Conservation (phyloP, 2,888 invertebrate species). For the Caenorhabditis sp. region DNA sequence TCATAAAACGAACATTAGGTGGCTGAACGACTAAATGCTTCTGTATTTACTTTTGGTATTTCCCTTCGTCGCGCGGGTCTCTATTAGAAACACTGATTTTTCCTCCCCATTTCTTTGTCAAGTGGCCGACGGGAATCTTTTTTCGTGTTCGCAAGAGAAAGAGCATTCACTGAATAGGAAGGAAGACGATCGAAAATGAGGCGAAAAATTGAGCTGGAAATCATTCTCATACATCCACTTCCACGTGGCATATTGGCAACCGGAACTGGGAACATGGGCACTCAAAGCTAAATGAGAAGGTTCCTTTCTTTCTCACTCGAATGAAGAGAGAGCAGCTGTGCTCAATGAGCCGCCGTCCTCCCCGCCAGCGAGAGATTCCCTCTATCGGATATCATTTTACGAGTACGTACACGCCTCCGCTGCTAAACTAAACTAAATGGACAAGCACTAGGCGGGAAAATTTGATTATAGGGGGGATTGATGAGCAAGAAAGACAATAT, state of each 20-base stretch:
- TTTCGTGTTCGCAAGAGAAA: neutral
- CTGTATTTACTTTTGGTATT: conserved; percentile 51
- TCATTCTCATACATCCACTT: too few relatives aligned
- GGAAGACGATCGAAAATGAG: too few relatives aligned
- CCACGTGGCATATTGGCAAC: neutral
- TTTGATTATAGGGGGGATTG: conserved; percentile 4
- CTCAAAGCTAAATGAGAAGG: too few relatives aligned
- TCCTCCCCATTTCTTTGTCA: conserved; percentile 22
- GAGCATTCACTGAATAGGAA: neutral
- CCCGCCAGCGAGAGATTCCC: neutral
- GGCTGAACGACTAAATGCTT: neutral
- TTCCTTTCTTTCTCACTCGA: too few relatives aligned
- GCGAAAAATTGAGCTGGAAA: too few relatives aligned
- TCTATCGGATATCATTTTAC: conserved; percentile 50
- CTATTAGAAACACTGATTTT: conserved; percentile 10
- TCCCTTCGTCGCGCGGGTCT: neutral
- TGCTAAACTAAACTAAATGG: neutral
- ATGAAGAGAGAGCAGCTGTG: conserved; percentile 45
- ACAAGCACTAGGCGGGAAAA: neutral
- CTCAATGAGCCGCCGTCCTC: conserved; percentile 32
- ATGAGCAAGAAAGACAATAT: too few relatives aligned
- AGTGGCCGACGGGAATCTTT: conserved; percentile 3
- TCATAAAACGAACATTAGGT: neutral
- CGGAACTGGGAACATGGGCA: neutral
- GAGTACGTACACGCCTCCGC: conserved; percentile 41